These are phyloP conservation scores for Tinea pellionella DNA, from an alignment of 2,888 invertebrate species.

Conservation along the genomic window DNA sequence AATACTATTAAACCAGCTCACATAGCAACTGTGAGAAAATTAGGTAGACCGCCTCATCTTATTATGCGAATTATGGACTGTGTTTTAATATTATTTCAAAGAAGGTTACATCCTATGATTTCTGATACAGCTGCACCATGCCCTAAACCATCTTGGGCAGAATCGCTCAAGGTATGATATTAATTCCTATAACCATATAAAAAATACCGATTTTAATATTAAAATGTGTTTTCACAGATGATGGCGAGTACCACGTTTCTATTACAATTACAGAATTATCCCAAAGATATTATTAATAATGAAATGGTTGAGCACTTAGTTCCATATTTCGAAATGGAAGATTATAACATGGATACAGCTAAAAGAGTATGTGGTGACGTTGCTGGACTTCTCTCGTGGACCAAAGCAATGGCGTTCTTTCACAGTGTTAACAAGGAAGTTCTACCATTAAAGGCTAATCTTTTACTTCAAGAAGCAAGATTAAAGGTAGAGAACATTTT, in stretches of 20 bases:
- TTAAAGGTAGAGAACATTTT: slow-evolving; percentile 70
- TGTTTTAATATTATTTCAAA: slow-evolving; percentile 91
- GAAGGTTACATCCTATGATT: slow-evolving; percentile 84
- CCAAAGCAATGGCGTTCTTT: slow-evolving; percentile 95
- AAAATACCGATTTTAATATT: not conserved
- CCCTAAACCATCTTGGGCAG: slow-evolving; percentile 96
- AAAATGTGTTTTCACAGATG: slow-evolving; percentile 66
- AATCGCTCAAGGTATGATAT: slow-evolving; percentile 83
- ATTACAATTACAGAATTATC: slow-evolving; percentile 91
- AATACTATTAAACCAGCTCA: slow-evolving; percentile 98
- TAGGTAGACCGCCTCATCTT: slow-evolving; percentile 94
- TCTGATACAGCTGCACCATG: slow-evolving; percentile 85
- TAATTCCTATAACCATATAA: not conserved
- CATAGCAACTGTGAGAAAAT: slow-evolving; percentile 93
- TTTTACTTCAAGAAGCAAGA: slow-evolving; percentile 90
- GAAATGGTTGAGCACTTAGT: slow-evolving; percentile 95
- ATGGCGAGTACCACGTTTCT: slow-evolving; percentile 96
- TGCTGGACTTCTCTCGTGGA: slow-evolving; percentile 95
- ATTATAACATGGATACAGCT: slow-evolving; percentile 97
- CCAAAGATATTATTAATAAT: slow-evolving; percentile 95
- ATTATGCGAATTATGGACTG: slow-evolving; percentile 99
- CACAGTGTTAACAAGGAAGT: slow-evolving; percentile 97
- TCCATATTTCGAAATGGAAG: slow-evolving; percentile 95
- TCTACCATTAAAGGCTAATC: slow-evolving; percentile 90
- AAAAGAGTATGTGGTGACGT: slow-evolving; percentile 96